Evolutionary conservation across 2,113 vertebrate genomes (phyloP).

Genomic region (Tychaedon coryphoeus): DNA sequence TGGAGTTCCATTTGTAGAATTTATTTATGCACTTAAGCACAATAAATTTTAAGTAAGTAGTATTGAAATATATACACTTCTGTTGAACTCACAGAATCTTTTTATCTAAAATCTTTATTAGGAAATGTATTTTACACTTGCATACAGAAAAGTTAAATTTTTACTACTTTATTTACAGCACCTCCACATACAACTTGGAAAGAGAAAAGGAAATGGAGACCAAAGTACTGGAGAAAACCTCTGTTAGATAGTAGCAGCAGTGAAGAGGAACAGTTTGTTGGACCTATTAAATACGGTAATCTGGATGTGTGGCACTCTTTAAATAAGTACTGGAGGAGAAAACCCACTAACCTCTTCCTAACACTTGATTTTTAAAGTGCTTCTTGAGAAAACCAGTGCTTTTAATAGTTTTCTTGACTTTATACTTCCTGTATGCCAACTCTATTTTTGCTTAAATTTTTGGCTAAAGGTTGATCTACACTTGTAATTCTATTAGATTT

Average conservation of each 20-base stretch:
- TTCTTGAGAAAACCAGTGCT: not conserved
- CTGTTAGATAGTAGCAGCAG: conserved; percentile 71
- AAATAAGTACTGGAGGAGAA: not conserved
- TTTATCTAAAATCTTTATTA: not conserved
- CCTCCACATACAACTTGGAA: conserved; percentile 95
- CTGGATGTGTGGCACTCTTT: not conserved
- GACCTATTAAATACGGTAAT: conserved; percentile 78
- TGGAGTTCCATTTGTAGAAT: not conserved
- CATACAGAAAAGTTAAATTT: not conserved
- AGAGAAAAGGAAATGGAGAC: conserved; percentile 87
- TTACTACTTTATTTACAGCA: conserved; percentile 66
- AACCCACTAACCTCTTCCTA: not conserved
- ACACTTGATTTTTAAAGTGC: not conserved
- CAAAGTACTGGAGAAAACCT: conserved; percentile 76
- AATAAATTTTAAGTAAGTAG: not conserved
- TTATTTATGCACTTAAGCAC: not conserved
- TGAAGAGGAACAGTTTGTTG: conserved; percentile 68
- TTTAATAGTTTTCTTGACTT: not conserved
- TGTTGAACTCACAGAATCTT: not conserved
- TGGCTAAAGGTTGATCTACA: not conserved
- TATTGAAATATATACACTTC: not conserved
- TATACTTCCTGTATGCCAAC: not conserved
- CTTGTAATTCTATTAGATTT: not conserved
- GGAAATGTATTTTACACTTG: not conserved
- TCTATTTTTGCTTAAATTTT: not conserved